A percentile compares a stretch with the other conserved stretches of the same genome.
phyloP scores from a whole-genome alignment of 2,888 invertebrate genomes.

The Troides oblongomaculatus region DNA sequence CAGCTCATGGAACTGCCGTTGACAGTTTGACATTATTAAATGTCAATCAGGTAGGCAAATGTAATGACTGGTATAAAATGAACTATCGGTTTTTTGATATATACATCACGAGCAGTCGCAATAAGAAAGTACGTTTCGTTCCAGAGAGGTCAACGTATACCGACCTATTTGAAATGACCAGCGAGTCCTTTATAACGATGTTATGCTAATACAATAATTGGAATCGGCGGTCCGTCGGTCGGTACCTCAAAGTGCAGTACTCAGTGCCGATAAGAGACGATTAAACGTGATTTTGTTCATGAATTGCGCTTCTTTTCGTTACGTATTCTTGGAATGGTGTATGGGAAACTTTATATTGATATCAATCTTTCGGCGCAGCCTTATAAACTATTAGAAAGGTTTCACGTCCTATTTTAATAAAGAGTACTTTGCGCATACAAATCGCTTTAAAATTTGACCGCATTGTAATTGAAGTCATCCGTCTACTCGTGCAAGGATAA shows the following conservation, averaged over 20 bases:
- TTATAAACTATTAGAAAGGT: slow-evolving; percentile 30
- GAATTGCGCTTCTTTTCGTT: slow-evolving; percentile 15
- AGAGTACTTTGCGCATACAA: slow-evolving; percentile 19
- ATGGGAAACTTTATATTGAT: slow-evolving; percentile 30
- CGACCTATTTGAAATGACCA: slow-evolving; percentile 34
- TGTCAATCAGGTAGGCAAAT: slow-evolving; percentile 28
- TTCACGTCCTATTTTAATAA: slow-evolving; percentile 25
- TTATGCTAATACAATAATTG: slow-evolving; percentile 43
- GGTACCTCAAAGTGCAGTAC: slow-evolving; percentile 35
- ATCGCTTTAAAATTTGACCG: slow-evolving; percentile 20
- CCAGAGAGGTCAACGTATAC: slow-evolving; percentile 7
- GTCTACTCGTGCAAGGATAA: background rate
- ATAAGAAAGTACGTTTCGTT: background rate
- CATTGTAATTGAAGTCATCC: slow-evolving; percentile 22
- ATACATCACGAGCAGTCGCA: background rate
- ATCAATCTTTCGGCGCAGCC: slow-evolving; percentile 22
- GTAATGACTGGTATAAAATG: slow-evolving; percentile 15
- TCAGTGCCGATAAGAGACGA: slow-evolving; percentile 30
- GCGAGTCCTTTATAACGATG: slow-evolving; percentile 31
- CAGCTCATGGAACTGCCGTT: slow-evolving; percentile 12
- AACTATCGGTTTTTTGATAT: slow-evolving; percentile 2
- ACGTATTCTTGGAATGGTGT: slow-evolving; percentile 30
- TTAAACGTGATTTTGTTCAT: slow-evolving; percentile 32
- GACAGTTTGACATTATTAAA: slow-evolving; percentile 24
- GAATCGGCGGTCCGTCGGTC: slow-evolving; percentile 35